Conservation (phyloP, 2,888 invertebrate species). For the Hydriomena furcata region DNA sequence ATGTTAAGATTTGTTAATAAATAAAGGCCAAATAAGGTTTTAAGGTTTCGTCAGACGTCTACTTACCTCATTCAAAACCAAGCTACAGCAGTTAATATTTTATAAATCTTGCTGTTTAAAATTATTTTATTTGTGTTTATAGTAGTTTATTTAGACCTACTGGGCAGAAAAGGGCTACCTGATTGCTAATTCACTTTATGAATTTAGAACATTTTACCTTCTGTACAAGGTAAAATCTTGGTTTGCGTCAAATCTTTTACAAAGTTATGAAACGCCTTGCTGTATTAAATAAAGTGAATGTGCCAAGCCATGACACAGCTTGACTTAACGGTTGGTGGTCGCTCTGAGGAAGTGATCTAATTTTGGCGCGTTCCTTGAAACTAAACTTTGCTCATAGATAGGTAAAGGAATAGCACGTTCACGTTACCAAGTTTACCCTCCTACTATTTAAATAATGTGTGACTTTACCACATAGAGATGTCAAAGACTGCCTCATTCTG, state of each 20-base stretch:
- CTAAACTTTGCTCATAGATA: neutral
- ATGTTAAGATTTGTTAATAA: too few relatives aligned
- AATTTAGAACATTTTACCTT: conserved; percentile 1
- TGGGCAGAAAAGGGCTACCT: conserved; percentile 9
- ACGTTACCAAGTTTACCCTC: conserved; percentile 1
- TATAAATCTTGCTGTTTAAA: conserved; percentile 1
- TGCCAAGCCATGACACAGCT: conserved; percentile 9
- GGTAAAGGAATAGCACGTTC: conserved; percentile 3
- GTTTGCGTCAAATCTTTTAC: neutral
- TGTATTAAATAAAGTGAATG: neutral
- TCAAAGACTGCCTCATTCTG: conserved; percentile 2
- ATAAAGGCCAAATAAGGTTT: too few relatives aligned
- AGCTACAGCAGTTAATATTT: neutral
- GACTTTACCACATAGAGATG: neutral
- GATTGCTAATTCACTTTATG: conserved; percentile 8
- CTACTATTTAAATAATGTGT: conserved; percentile 8
- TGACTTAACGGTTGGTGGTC: conserved; percentile 4
- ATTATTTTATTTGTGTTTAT: conserved; percentile 1
- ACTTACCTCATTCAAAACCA: too few relatives aligned
- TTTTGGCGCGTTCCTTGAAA: conserved; percentile 12
- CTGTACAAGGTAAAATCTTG: neutral
- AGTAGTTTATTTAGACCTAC: neutral
- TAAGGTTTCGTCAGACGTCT: too few relatives aligned
- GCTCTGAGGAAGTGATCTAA: conserved; percentile 10
- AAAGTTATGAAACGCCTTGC: neutral